Percentiles rank a stretch among this genome's conserved stretches.
Conservation (phyloP, 2,888 invertebrate species). For the Adelphocoris suturalis region DNA sequence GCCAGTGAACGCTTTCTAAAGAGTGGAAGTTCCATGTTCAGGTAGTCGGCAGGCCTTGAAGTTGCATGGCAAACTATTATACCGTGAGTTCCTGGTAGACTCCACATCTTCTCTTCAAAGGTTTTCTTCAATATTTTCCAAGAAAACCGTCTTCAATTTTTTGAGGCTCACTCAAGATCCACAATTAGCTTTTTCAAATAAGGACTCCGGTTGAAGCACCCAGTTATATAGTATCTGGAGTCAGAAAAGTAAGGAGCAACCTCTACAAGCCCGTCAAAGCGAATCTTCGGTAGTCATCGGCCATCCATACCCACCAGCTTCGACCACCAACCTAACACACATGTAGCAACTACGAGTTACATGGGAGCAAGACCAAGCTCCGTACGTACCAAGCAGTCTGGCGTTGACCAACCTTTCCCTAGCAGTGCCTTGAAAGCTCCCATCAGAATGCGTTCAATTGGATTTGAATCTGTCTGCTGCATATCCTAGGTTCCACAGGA, state of each 20-base stretch:
- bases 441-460: background rate
- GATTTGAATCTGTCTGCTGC: no score
- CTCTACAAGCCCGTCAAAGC: slow-evolving; percentile 30
- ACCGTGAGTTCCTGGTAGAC: background rate
- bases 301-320: slow-evolving; percentile 3
- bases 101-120: slow-evolving; percentile 18
- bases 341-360: background rate
- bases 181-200: background rate
- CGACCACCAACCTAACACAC: slow-evolving; percentile 37
- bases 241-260: background rate
- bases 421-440: slow-evolving; percentile 12
- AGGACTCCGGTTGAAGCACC: background rate
- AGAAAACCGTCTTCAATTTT: background rate
- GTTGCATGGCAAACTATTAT: background rate
- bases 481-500: no score
- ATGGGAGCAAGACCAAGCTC: slow-evolving; percentile 12
- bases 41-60: background rate
- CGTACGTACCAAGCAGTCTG: background rate
- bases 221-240: slow-evolving; percentile 14
- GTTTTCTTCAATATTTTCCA: background rate
- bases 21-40: background rate
- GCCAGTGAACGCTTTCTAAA: slow-evolving; percentile 20
- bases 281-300: background rate
- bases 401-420: background rate
- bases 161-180: background rate